phyloP scores from a whole-genome alignment of 2,113 vertebrate species.

The Chascanopsetta lugubris region DNA sequence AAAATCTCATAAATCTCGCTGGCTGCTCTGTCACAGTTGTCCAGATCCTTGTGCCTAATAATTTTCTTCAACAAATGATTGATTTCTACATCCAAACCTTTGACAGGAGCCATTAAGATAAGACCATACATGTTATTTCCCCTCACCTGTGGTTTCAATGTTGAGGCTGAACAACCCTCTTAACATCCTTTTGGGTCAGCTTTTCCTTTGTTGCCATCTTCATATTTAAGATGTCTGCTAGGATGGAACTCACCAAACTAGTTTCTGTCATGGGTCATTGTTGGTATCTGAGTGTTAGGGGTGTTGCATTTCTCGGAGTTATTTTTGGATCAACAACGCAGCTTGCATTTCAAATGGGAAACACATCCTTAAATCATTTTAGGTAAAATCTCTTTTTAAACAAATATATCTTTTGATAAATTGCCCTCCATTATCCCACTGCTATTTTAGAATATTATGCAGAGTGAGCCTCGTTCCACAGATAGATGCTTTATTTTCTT shows the following conservation, averaged over 20 bases:
- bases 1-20: not conserved
- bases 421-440: not conserved
- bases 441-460: slow-evolving; percentile 3
- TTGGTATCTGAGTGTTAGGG: slow-evolving; percentile 24
- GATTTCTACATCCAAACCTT: not conserved
- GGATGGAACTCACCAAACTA: slow-evolving; percentile 53
- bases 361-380: not conserved
- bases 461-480: not conserved
- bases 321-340: not conserved
- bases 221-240: slow-evolving; percentile 2
- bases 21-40: not conserved
- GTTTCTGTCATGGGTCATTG: slow-evolving; percentile 53
- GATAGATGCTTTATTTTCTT: not conserved
- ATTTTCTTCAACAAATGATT: not conserved
- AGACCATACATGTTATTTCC: not conserved
- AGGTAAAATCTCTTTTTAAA: not conserved
- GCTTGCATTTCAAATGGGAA: not conserved
- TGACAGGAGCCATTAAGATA: not conserved
- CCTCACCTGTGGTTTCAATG: not conserved
- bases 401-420: not conserved
- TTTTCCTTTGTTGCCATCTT: not conserved
- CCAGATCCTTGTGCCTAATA: not conserved
- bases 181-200: not conserved
- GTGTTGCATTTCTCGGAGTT: slow-evolving; percentile 35
- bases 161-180: not conserved